These are phyloP conservation scores for Luidia sarsii DNA, from an alignment of 53 echinoderm and acorn worm species.

Conservation along the genomic window DNA sequence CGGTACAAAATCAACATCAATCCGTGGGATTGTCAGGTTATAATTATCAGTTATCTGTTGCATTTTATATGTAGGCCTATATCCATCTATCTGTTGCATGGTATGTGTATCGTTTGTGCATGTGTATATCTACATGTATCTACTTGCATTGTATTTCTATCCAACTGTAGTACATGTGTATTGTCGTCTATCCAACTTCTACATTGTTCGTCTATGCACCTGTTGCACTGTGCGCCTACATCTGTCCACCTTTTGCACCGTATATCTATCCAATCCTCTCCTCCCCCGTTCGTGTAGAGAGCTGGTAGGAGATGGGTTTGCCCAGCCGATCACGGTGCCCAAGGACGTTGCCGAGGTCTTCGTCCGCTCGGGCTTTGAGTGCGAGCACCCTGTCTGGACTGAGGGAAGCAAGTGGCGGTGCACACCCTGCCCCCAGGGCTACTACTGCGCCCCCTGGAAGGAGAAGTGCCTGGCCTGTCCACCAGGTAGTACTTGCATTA, in stretches of 20 bases:
- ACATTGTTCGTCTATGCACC: neutral
- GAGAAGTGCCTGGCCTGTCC: neutral
- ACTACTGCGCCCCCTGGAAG: neutral
- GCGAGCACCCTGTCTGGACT: neutral
- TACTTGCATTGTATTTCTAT: neutral
- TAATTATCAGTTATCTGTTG: too few relatives aligned
- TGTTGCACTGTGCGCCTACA: neutral
- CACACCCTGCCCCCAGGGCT: constrained; percentile 27
- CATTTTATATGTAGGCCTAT: too few relatives aligned
- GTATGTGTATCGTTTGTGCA: neutral
- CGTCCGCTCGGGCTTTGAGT: neutral
- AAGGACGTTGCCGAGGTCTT: neutral
- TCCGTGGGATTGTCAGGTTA: too few relatives aligned
- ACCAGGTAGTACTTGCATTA: neutral
- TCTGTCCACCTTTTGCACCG: neutral
- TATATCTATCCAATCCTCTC: too few relatives aligned
- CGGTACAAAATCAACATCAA: too few relatives aligned
- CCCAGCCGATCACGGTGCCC: neutral
- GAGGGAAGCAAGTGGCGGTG: neutral
- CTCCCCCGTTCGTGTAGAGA: too few relatives aligned
- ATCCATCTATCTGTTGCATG: too few relatives aligned
- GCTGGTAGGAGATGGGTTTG: constrained; percentile 5
- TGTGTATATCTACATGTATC: neutral
- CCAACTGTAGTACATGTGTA: neutral
- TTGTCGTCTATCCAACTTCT: neutral